These are phyloP conservation scores for Odontocolon sp. DNA, from an alignment of 2,888 invertebrate genomes.

Conservation along the genomic window DNA sequence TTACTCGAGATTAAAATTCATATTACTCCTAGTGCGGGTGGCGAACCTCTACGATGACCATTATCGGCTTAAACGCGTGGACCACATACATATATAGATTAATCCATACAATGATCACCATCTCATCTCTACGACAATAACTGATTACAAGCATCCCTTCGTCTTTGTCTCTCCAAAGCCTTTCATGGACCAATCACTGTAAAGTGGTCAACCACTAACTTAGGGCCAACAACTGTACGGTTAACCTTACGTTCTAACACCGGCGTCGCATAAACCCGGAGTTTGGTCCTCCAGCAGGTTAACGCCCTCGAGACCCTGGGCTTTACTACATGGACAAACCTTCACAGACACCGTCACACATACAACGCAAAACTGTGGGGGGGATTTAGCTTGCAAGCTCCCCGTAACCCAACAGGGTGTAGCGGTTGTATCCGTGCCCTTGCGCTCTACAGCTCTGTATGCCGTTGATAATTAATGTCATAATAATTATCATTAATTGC, in stretches of 20 bases:
- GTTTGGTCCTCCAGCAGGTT: no score
- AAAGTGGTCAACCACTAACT: no score
- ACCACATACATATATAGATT: slow-evolving; percentile 2
- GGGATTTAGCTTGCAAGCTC: slow-evolving; percentile 3
- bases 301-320: slow-evolving; percentile 30
- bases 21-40: slow-evolving; percentile 57
- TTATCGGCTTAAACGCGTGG: slow-evolving; percentile 53
- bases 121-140: no score
- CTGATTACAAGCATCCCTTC: no score
- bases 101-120: not conserved
- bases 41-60: slow-evolving; percentile 49
- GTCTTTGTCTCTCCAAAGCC: no score
- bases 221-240: no score
- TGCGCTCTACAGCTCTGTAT: slow-evolving; percentile 22
- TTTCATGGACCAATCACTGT: no score
- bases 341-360: slow-evolving; percentile 9
- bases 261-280: slow-evolving; percentile 18
- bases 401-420: slow-evolving; percentile 15
- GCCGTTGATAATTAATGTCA: slow-evolving; percentile 60
- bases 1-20: slow-evolving; percentile 72
- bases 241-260: slow-evolving; percentile 19
- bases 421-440: slow-evolving; percentile 34
- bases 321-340: slow-evolving; percentile 9
- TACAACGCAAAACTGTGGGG: slow-evolving; percentile 10
- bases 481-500: slow-evolving; percentile 67